Conservation (phyloP, 2,113 vertebrate species). For the Saccopteryx bilineata region DNA sequence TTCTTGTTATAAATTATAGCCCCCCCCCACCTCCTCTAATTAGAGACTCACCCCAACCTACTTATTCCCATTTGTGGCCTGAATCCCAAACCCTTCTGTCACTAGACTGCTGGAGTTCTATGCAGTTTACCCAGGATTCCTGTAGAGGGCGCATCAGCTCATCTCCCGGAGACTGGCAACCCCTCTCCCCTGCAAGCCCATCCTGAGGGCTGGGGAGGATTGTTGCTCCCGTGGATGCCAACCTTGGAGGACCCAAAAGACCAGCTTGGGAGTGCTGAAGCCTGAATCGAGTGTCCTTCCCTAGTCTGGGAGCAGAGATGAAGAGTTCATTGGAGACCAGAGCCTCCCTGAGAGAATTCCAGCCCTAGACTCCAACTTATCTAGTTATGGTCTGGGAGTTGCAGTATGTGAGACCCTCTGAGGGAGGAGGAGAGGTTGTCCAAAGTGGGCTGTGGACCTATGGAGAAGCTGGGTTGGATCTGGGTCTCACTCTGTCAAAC, state of each 20-base stretch:
- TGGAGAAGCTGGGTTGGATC: neutral
- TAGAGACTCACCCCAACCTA: too few species aligned
- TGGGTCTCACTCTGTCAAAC: neutral
- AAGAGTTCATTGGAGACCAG: neutral
- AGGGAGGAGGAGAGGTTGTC: neutral
- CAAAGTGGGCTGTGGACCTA: neutral
- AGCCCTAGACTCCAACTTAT: neutral
- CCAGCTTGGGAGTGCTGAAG: neutral
- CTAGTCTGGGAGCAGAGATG: neutral
- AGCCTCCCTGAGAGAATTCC: neutral
- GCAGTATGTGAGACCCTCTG: too few species aligned
- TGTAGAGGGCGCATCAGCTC: conserved; percentile 53
- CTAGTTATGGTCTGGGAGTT: neutral
- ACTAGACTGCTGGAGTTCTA: too few species aligned
- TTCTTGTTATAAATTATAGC: neutral
- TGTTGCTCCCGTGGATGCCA: neutral
- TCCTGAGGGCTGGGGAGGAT: fast-evolving
- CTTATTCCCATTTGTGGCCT: neutral
- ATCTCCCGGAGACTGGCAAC: fast-evolving
- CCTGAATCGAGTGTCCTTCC: neutral
- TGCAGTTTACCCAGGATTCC: neutral
- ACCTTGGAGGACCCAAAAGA: neutral
- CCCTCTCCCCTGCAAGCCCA: neutral
- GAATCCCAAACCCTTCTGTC: neutral
- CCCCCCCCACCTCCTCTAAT: neutral